These are phyloP conservation scores for Gracilinanus agilis DNA, from an alignment of 2,113 vertebrate species.

Conservation along the genomic window DNA sequence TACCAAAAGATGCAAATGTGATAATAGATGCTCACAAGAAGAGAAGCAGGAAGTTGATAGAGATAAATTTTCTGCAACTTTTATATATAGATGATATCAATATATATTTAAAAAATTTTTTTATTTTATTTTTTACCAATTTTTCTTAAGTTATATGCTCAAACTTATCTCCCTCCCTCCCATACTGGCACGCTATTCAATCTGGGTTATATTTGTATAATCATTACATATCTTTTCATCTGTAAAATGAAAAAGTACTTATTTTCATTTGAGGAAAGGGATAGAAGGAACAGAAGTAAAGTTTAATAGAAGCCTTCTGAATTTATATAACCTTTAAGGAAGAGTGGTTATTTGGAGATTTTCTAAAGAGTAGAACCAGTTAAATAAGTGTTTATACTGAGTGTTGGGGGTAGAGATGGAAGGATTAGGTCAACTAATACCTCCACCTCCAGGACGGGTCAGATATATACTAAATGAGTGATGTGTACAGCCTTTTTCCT, in stretches of 20 bases:
- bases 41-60: slow-evolving; percentile 24
- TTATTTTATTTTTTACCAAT: no score
- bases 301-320: background rate
- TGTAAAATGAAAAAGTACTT: background rate
- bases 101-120: no score
- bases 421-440: background rate
- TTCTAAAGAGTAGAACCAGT: background rate
- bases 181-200: no score
- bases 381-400: background rate
- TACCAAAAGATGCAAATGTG: background rate
- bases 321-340: background rate
- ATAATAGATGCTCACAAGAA: background rate
- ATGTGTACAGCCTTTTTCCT: background rate
- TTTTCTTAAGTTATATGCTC: no score
- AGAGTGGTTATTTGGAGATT: background rate
- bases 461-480: background rate
- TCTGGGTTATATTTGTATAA: no score
- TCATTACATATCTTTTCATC: no score
- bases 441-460: background rate
- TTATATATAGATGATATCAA: no score
- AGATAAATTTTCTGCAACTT: slow-evolving; percentile 19
- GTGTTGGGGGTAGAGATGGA: background rate
- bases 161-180: no score
- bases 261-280: background rate
- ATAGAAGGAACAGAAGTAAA: background rate